Evolutionary conservation across 2,888 invertebrate species (phyloP), one percentile per base, ranked within the genome.

Genomic region (Acleris cristana): DNA sequence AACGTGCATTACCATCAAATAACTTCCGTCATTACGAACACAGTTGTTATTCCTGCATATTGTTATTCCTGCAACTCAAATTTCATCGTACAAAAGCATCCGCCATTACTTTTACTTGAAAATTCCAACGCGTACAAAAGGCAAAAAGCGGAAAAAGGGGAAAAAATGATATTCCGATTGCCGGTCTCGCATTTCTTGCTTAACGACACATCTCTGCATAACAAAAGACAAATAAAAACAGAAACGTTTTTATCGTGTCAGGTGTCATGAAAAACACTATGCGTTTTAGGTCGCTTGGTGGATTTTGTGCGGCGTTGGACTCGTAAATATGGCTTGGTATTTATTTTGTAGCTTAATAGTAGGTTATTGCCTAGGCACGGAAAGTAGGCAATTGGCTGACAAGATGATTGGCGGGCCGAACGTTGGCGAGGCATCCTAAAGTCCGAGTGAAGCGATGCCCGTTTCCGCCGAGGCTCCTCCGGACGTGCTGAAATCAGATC

Each of bases 141-240:
- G 66, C 59, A 70, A 73, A 73, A 71, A 66, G 65, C 64, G 66
- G 45, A 66, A 68, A 66, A 57, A 61, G 40, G 64, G 44, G 7
- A 54, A 65, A 64, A 62, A 61, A 66, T 61, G 57, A 57, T 54
- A 64, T 59, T 64, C 69, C 70, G 73, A 73, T 72, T 72, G 73
- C 71, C 69, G 70, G 73, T 64, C 70, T 73, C 73, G 70, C 68
- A 62, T 73, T 74, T 73, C 74, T 52, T 72, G 69, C 68, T 69
- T 71, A 74, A 73, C 73, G 74, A 74, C 71, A 72, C 70, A 72
- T 74, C 72, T 72, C 58, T 64, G 72, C 69, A 70, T 72, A 58
- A 55, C 69, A 66, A 69, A 69, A 18, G 40, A 40, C 23, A 21
- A n/a, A 51, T 51, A 21, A 61, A 21, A 60, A 30, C 10, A 21